Base-by-base conservation (phyloP, 1,140 invertebrate species). In the Arctopsyche grandis region DNA sequence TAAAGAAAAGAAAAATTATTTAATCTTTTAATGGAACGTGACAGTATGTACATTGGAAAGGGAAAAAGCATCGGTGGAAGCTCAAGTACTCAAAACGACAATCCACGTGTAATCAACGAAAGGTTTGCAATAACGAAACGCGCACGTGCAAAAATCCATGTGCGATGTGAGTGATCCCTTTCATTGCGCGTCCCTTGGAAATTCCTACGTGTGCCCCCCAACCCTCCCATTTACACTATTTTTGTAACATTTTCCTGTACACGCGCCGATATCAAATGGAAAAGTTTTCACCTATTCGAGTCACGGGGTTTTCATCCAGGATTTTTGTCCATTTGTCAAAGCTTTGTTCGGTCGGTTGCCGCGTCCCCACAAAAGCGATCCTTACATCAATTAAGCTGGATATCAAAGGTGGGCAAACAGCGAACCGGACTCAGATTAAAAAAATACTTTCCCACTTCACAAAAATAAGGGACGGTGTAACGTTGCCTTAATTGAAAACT, bases 241-340 rank as follows among this genome's bases (percentile, higher is more conserved):
- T 52, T 52, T 16, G 48, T 52, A 52, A 16, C 48, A 4, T 52
- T 52, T 16, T 12, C 10, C 16, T 12, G 48, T 52, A 12, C 48
- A 52, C 48, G 16, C 10, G 48, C 48, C 48, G 48, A 52, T 52
- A 12, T 52, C 48, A 52, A 52, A 52, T 16, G 48, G 48, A 52
- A 52, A 52, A 52, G 48, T 52, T 52, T 52, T 52, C 48, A 52
- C 48, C 48, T 52, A 52, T 52, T 52, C 16, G 48, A 52, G 16
- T 16, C 48, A 16, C 48, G 10, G 48, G 12, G 48, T 52, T 52
- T 52, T 52, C 48, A 52, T 52, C 48, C 48, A 52, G 48, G 48
- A 52, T 52, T 52, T 38, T 52, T 52, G 48, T 52, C 48, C 48
- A 52, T 52, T 52, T 52, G 48, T 52, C 48, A 52, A 52, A 52